Evolutionary conservation across 2,797 vertebrate genomes (phyloP).

Genomic region (Kryptolebias ocellatus): DNA sequence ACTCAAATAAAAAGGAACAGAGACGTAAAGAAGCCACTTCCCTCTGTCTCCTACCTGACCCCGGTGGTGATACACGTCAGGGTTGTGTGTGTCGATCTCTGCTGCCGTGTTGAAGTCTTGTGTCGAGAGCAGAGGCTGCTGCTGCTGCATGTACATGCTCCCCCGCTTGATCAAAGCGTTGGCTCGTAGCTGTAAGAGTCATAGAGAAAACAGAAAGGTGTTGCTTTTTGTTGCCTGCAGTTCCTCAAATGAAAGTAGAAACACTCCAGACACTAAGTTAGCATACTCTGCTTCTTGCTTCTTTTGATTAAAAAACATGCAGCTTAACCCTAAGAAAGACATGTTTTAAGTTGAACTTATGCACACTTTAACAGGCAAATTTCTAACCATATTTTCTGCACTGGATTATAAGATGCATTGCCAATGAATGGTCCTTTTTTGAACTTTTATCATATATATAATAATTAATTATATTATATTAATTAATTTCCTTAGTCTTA

Average conservation of each 20-base stretch:
- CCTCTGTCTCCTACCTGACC: constrained; percentile 86
- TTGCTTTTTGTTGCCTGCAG: neutral
- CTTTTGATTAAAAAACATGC: neutral
- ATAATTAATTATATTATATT: too few species aligned
- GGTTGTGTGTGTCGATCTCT: constrained; percentile 91
- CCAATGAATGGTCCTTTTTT: too few species aligned
- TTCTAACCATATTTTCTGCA: too few species aligned
- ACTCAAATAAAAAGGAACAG: neutral
- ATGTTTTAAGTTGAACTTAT: neutral
- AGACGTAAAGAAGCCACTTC: neutral
- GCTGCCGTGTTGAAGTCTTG: constrained; percentile 98
- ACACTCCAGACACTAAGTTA: neutral
- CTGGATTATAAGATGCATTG: too few species aligned
- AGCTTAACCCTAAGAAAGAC: neutral
- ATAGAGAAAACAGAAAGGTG: neutral
- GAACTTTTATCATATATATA: too few species aligned
- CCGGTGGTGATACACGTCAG: constrained; percentile 97
- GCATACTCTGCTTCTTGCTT: neutral
- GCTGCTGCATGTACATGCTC: constrained; percentile 99
- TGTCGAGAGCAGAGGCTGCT: constrained; percentile 91
- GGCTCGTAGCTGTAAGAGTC: constrained; percentile 86
- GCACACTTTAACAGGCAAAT: too few species aligned
- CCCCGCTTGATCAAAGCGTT: constrained; percentile 98
- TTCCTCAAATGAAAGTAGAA: neutral
- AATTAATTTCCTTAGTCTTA: too few species aligned